Evolutionary conservation across 2,888 invertebrate species (phyloP).

Genomic region (Cosmia trapezina): DNA sequence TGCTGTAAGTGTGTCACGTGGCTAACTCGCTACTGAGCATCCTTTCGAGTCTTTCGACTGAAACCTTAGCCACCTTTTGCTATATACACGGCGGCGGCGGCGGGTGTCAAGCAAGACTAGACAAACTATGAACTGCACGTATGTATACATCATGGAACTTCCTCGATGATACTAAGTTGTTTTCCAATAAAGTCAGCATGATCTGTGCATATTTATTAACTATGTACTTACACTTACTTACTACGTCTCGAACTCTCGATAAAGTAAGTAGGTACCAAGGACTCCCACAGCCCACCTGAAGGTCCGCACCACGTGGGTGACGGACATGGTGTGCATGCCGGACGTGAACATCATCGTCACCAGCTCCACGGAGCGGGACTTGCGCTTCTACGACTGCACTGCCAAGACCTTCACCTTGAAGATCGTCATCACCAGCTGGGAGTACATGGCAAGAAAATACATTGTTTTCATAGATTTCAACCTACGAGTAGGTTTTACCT

Average conservation of each 20-base stretch:
- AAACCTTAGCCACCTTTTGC: not conserved
- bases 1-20: not conserved
- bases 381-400: slow-evolving; percentile 95
- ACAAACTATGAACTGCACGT: not conserved
- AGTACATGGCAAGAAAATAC: slow-evolving; percentile 83
- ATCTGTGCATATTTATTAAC: not conserved
- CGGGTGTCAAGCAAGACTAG: not conserved
- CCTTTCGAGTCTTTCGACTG: too few species aligned
- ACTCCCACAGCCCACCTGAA: slow-evolving; percentile 88
- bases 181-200: not conserved
- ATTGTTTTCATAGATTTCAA: not conserved
- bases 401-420: slow-evolving; percentile 93
- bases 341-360: slow-evolving; percentile 95
- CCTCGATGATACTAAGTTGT: not conserved
- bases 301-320: slow-evolving; percentile 93
- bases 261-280: not conserved
- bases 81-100: not conserved
- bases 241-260: not conserved
- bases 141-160: not conserved
- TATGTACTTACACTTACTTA: not conserved
- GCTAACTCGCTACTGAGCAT: too few species aligned
- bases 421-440: slow-evolving; percentile 92
- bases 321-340: slow-evolving; percentile 93
- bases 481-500: not conserved
- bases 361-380: slow-evolving; percentile 94